Evolutionary conservation across 1,140 invertebrate species (phyloP), one percentile per base, ranked within the genome.

Genomic region (Drosophila lacteicornis): DNA sequence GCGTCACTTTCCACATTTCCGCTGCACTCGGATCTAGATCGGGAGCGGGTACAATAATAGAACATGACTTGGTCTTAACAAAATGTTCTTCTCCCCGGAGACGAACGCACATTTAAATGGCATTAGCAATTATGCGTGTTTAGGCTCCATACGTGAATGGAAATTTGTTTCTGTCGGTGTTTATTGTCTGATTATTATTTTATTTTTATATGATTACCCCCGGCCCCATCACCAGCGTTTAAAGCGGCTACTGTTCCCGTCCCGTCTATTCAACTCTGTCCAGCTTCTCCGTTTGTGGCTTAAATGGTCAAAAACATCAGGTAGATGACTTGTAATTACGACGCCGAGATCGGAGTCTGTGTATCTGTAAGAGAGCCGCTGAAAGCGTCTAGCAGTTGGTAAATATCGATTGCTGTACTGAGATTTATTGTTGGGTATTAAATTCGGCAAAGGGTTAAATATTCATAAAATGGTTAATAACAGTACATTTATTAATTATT

Each of bases 251-350:
- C 83, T 88, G 83, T 88, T 66, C 56, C 47, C 47, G 66, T 57
- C 47, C 56, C 55, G 70, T 63, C 63, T 71, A 63, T 77, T 76
- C 42, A 69, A 46, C 67, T 69, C 49, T 43, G 62, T 30, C 36
- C 36, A 27, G 42, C 59, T 66, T 58, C 67, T 59, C 42, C 46
- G 36, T 43, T 75, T 75, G 69, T 84, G 53, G 84, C 85, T 90
- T 88, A 88, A 88, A 88, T 90, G 85, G 85, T 88, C 85, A 88
- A 88, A 88, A 90, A 90, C 85, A 88, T 88, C 81, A 74, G 81
- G 66, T 88, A 79, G 85, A 88, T 88, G 85, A 88, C 85, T 88
- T 88, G 85, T 84, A 88, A 90, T 88, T 88, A 84, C 55, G 42
- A 55, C 40, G 73, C 47, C 53, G 43, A 62, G 79, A 69, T 50